phyloP scores from a whole-genome alignment of 2,888 invertebrate genomes.

The Mythimna pallens region DNA sequence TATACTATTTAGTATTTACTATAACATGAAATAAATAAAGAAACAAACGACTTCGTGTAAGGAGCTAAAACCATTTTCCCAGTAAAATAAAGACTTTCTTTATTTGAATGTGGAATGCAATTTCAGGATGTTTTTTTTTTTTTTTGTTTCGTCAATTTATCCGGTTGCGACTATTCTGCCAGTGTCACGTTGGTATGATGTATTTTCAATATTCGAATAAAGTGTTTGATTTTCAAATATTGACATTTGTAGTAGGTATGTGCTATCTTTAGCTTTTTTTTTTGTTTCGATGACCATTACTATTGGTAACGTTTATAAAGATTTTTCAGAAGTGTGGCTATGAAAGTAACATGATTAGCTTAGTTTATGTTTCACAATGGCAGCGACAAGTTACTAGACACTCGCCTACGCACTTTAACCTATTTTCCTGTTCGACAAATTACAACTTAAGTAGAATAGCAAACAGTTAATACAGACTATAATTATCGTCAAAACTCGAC shows the following conservation, averaged over 20 bases:
- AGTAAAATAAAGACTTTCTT: slow-evolving; percentile 46
- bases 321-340: not conserved
- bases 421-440: slow-evolving; percentile 40
- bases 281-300: not conserved
- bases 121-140: slow-evolving; percentile 12
- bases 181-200: not conserved
- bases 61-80: slow-evolving; percentile 41
- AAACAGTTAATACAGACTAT: slow-evolving; percentile 30
- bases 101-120: slow-evolving; percentile 37
- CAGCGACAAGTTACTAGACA: slow-evolving; percentile 26
- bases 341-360: slow-evolving; percentile 15
- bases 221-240: slow-evolving; percentile 15
- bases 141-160: too few species aligned
- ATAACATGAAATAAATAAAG: slow-evolving; percentile 69
- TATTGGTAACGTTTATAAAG: not conserved
- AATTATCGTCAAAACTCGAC: slow-evolving; percentile 37
- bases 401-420: slow-evolving; percentile 42
- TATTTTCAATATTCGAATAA: slow-evolving; percentile 1
- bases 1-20: slow-evolving; percentile 74
- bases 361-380: slow-evolving; percentile 30
- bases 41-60: slow-evolving; percentile 62
- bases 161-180: too few species aligned
- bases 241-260: not conserved
- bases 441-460: slow-evolving; percentile 33
- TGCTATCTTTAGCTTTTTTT: not conserved